These are phyloP conservation scores for Merodon equestris DNA, from an alignment of 2,888 invertebrate genomes.

Conservation along the genomic window DNA sequence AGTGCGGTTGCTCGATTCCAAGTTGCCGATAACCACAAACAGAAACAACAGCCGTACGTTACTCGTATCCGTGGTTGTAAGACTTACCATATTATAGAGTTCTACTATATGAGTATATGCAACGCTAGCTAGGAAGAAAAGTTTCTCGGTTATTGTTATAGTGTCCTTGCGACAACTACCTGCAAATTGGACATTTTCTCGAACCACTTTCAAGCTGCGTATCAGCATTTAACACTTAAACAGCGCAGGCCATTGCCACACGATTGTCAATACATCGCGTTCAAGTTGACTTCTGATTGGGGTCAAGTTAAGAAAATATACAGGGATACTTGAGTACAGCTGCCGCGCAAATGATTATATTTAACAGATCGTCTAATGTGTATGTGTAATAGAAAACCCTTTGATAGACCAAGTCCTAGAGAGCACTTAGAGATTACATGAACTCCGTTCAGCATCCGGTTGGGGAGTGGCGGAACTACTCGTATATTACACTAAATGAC, in stretches of 20 bases:
- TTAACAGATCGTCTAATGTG: constrained; percentile 13
- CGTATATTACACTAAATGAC: constrained; percentile 56
- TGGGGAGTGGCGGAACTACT: constrained; percentile 26
- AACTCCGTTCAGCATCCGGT: constrained; percentile 58
- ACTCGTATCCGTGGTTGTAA: too few relatives aligned
- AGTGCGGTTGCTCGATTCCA: constrained; percentile 58
- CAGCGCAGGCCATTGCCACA: constrained; percentile 32
- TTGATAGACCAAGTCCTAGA: too few relatives aligned
- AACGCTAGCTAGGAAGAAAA: constrained; percentile 63
- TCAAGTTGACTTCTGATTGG: constrained; percentile 53
- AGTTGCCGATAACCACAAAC: constrained; percentile 62
- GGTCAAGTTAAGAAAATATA: constrained; percentile 46
- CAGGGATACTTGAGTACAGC: constrained; percentile 25
- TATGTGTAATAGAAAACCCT: too few relatives aligned
- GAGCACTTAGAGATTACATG: constrained; percentile 32
- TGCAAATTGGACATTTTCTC: constrained; percentile 62
- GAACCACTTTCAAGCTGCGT: constrained; percentile 30
- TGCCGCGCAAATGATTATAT: constrained; percentile 35
- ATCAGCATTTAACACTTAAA: constrained; percentile 18
- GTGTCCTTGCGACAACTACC: constrained; percentile 60
- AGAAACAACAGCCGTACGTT: constrained; percentile 47
- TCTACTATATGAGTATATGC: too few relatives aligned
- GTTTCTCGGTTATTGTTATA: constrained; percentile 60
- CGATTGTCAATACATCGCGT: constrained; percentile 31
- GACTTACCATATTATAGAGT: too few relatives aligned